These are phyloP conservation scores for Polia nebulosa DNA, from an alignment of 2,888 invertebrate genomes.

Conservation along the genomic window DNA sequence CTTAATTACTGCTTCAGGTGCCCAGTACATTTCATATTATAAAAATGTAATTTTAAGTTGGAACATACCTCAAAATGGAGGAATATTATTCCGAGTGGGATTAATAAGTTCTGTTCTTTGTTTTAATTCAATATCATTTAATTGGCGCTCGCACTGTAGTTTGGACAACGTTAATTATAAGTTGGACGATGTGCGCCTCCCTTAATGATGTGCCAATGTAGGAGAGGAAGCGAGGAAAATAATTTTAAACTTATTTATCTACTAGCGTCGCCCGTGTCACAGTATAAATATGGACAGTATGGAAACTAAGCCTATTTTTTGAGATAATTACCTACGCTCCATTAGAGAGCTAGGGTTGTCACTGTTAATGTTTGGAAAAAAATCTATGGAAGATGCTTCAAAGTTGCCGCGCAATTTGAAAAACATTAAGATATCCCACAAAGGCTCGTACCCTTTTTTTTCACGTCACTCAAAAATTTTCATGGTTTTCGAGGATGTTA, in stretches of 20 bases:
- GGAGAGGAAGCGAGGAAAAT: slow-evolving; percentile 16
- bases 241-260: background rate
- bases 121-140: slow-evolving; percentile 77
- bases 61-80: slow-evolving; percentile 32
- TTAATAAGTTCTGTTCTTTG: slow-evolving; percentile 43
- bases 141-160: slow-evolving; percentile 67
- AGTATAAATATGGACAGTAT: too few relatives aligned
- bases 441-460: too few relatives aligned
- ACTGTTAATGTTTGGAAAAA: too few relatives aligned
- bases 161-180: slow-evolving; percentile 77
- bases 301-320: too few relatives aligned
- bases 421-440: too few relatives aligned
- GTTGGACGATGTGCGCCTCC: slow-evolving; percentile 42
- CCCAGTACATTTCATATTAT: slow-evolving; percentile 21
- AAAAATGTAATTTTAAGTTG: slow-evolving; percentile 33
- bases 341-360: too few relatives aligned
- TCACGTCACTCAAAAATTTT: too few relatives aligned
- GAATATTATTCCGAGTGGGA: slow-evolving; percentile 32
- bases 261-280: too few relatives aligned
- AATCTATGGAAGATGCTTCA: too few relatives aligned
- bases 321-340: too few relatives aligned
- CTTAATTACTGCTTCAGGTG: slow-evolving; percentile 20
- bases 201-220: slow-evolving; percentile 43
- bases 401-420: too few relatives aligned
- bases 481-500: too few relatives aligned